phyloP scores from a whole-genome alignment of 2,888 invertebrate genomes.

The Ormyrus nitidulus region DNA sequence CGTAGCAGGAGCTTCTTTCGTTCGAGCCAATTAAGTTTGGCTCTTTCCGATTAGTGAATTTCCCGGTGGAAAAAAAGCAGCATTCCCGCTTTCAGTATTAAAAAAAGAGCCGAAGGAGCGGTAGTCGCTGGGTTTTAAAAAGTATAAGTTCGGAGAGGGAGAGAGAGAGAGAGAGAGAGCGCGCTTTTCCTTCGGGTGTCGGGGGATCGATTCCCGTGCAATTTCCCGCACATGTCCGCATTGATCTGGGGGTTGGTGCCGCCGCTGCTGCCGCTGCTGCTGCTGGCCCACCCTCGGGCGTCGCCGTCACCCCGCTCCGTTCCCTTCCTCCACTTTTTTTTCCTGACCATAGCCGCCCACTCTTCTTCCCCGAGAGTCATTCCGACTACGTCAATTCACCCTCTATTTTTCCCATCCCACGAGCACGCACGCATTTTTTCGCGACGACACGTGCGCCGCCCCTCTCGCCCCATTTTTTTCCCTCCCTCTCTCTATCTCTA shows the following conservation, averaged over 20 bases:
- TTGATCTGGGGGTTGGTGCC: constrained; percentile 73
- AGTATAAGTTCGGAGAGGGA: constrained; percentile 54
- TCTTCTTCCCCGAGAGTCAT: constrained; percentile 59
- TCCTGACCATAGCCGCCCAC: constrained; percentile 63
- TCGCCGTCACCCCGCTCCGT: constrained; percentile 22
- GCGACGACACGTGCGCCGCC: constrained; percentile 46
- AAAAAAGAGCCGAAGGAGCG: not conserved
- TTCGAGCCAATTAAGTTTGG: constrained; percentile 19
- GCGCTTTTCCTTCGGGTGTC: too few relatives aligned
- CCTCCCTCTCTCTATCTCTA: constrained; percentile 35
- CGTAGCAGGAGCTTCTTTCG: not conserved
- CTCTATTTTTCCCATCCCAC: constrained; percentile 62
- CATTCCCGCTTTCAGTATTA: too few relatives aligned
- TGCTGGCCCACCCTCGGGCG: constrained; percentile 11
- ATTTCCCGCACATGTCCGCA: constrained; percentile 75
- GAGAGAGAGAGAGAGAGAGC: constrained; percentile 55
- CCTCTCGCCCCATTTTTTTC: not conserved
- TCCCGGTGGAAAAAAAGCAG: not conserved
- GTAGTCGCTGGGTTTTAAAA: not conserved
- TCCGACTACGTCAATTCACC: constrained; percentile 64
- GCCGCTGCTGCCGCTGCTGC: constrained; percentile 64
- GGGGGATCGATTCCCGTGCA: constrained; percentile 73
- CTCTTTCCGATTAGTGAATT: constrained; percentile 4
- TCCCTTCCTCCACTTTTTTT: constrained; percentile 54
- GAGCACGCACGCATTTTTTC: too few relatives aligned